Conservation (phyloP, 2,113 vertebrate genomes). For the Eretmochelys imbricata region DNA sequence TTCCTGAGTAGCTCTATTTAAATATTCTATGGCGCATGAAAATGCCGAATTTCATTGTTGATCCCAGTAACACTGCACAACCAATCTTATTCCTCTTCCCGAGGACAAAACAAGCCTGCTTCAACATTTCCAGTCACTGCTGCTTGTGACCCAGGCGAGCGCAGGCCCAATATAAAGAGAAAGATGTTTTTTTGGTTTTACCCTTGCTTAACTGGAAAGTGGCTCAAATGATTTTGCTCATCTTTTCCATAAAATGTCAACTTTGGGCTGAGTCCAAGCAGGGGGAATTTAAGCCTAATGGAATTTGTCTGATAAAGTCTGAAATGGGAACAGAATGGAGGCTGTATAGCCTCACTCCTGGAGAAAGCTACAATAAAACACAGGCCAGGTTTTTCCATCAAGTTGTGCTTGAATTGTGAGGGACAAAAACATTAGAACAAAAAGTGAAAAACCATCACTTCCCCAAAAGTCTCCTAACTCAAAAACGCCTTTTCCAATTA, state of each 20-base stretch:
- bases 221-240: not conserved
- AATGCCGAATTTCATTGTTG: not conserved
- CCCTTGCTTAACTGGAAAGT: not conserved
- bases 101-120: not conserved
- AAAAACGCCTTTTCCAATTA: not conserved
- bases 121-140: not conserved
- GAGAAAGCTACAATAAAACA: not conserved
- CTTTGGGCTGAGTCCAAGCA: not conserved
- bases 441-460: not conserved
- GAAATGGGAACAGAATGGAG: not conserved
- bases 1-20: not conserved
- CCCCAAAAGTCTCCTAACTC: not conserved
- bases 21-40: rapidly evolving
- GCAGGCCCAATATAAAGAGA: rapidly evolving
- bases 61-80: rapidly evolving
- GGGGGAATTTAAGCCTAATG: rapidly evolving
- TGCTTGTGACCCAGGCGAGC: not conserved
- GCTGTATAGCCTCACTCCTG: rapidly evolving
- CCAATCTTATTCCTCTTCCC: not conserved
- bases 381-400: not conserved
- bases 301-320: rapidly evolving
- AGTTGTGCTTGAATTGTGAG: not conserved
- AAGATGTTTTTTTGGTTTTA: not conserved
- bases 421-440: not conserved
- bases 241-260: not conserved